phyloP scores from a whole-genome alignment of 1,140 invertebrate species.

The Atta cephalotes region DNA sequence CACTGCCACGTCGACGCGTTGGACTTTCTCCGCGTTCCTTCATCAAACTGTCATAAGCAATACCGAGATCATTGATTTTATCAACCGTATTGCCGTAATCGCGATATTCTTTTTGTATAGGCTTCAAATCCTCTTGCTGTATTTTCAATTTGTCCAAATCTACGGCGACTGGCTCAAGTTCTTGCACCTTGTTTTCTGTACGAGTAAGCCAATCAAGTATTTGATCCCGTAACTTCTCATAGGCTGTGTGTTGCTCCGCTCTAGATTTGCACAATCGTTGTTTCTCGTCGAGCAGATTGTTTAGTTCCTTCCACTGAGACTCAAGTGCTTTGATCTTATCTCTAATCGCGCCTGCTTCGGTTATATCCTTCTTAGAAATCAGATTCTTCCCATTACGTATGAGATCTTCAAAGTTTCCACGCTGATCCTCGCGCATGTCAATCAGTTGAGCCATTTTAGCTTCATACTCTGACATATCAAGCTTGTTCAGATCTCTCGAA shows the following conservation, averaged over 20 bases:
- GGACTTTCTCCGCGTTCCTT: conserved; percentile 92
- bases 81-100: conserved; percentile 95
- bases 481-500: conserved; percentile 89
- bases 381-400: conserved; percentile 93
- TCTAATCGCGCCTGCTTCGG: conserved; percentile 93
- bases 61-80: conserved; percentile 96
- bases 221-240: conserved; percentile 94
- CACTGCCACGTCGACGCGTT: conserved; percentile 88
- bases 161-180: conserved; percentile 93
- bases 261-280: conserved; percentile 93
- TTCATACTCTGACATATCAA: conserved; percentile 90
- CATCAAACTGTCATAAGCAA: conserved; percentile 93
- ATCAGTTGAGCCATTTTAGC: conserved; percentile 88
- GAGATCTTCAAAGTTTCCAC: conserved; percentile 91
- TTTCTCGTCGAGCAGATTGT: conserved; percentile 93
- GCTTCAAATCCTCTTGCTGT: conserved; percentile 95
- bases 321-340: conserved; percentile 96
- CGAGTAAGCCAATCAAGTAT: conserved; percentile 94
- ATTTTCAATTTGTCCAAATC: conserved; percentile 94
- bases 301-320: conserved; percentile 95
- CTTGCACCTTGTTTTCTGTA: conserved; percentile 91
- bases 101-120: conserved; percentile 95
- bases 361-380: conserved; percentile 95
- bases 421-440: conserved; percentile 87
- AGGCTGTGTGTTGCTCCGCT: conserved; percentile 93